Evolutionary conservation across 1,140 invertebrate genomes (phyloP), one percentile per base, ranked within the genome.

Genomic region (Ostrea edulis): DNA sequence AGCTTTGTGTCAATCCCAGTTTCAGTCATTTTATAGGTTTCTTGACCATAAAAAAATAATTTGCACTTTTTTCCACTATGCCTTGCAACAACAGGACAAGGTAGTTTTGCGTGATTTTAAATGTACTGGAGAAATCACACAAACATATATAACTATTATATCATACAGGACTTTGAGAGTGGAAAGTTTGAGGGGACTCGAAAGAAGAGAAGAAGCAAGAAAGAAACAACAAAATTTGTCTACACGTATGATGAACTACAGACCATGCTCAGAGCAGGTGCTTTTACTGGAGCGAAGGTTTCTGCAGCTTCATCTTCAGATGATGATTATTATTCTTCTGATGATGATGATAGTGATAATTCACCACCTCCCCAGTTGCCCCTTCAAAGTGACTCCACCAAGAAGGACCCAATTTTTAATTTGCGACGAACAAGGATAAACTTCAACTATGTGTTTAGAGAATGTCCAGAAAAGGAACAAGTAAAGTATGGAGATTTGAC

Each of bases 361-460:
- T 22, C 29, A 83, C 11, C 20, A 25, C 20, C n/a, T 84, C 17
- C 51, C 44, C 11, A 83, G 29, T 22, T 35, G n/a, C 17, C 82
- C 20, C 22, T 54, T 20, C 22, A 12, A 83, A 54, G 3, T 3
- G n/a, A 53, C 0, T 11, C 14, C 20, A 11, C n/a, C 20, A 54
- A 14, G 11, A 84, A 0, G 20, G 25, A 55, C n/a, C 29, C 52
- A 35, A 58, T 3, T n/a, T 82, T 84, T 2, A 58, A 58, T 29
- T 20, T 54, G 17, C 14, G 55, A 22, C 58, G 62, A 84, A 84
- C 52, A 9, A 62, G 29, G 25, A 54, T 84, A 8, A 62, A 58
- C 9, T 84, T 84, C n/a, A 84, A 84, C 55, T 52, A 55, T 20
- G 29, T 84, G 20, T 84, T 84, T 58, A n/a, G 83, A 25, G 25